Base-by-base conservation (phyloP, 2,888 invertebrate genomes). In the Ophion slaviceki region DNA sequence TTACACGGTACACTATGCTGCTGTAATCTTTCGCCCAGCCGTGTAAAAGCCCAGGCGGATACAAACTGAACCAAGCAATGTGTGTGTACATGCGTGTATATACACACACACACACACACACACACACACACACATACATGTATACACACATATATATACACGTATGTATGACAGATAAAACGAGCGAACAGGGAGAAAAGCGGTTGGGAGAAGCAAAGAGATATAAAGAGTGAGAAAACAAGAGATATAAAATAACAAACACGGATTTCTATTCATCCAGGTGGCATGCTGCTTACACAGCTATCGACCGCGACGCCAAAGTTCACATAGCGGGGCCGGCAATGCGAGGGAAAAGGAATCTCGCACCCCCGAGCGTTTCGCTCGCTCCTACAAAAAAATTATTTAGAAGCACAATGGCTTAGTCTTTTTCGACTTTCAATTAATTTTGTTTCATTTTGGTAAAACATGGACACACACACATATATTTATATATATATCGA, bases 191-290 rank as follows among this genome's bases (percentile, higher is more conserved):
- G 47, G 14, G 68, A n/a, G 36, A 32, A 67, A 61, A 57, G 64
- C 24, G 68, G 59, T 24, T 32, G 53, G 10, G 64, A 53, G 57
- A 67, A 66, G 57, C 20, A 40, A 66, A 81, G 67, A 78, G 84
- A 85, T 80, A 85, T 81, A 70, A 74, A 74, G 74, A 74, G 78
- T 24, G 84, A 85, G 81, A 78, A 81, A 85, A 81, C 74, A 74
- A 74, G 77, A 85, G 77, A 85, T 24, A 80, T 53, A 77, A 74
- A 62, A 64, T 72, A 45, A 67, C 67, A 67, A 83, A 57, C 82
- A 28, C 66, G 78, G 78, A 78, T 78, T 78, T 78, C 78, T 78
- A 78, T 78, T 78, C 68, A 71, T 11, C 81, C 84, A 81, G 84
- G 84, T 81, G 84, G 81, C 74, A 81, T 70, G 84, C 57, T 64